A percentile compares a stretch with the other conserved stretches of the same genome.
These are phyloP conservation scores for Schizopygopsis pylzovi DNA, from an alignment of 2,797 vertebrate genomes.

Conservation along the genomic window DNA sequence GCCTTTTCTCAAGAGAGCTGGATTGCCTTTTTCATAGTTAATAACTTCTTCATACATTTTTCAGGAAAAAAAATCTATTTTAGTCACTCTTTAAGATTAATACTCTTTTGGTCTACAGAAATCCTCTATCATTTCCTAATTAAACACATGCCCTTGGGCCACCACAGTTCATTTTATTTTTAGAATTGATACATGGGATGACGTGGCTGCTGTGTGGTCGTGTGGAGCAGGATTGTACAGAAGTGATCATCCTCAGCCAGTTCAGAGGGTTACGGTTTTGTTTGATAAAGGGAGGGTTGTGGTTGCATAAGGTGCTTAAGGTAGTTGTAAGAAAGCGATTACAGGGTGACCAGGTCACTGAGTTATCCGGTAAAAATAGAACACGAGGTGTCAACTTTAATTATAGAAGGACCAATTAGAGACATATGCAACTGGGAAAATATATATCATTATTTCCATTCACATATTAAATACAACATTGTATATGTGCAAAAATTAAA, in stretches of 20 bases:
- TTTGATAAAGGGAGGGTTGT: conserved; percentile 18
- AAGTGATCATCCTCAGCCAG: conserved; percentile 11
- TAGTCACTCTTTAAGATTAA: conserved; percentile 31
- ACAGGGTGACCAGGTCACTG: conserved; percentile 4
- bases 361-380: conserved; percentile 14
- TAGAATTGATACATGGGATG: conserved; percentile 32
- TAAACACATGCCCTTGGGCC: conserved; percentile 38
- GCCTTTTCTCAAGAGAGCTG: neutral
- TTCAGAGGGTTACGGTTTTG: neutral
- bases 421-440: neutral
- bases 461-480: neutral
- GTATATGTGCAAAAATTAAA: neutral
- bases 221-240: neutral
- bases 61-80: conserved; percentile 20
- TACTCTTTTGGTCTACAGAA: conserved; percentile 13
- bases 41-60: conserved; percentile 21
- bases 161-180: conserved; percentile 52
- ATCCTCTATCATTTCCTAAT: conserved; percentile 46
- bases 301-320: conserved; percentile 33
- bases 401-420: neutral
- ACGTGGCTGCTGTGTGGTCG: neutral
- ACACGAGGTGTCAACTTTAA: neutral
- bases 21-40: neutral
- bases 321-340: conserved; percentile 18
- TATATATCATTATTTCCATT: neutral